Base-by-base conservation (phyloP, 1,140 invertebrate species). In the Drosophila simulans region DNA sequence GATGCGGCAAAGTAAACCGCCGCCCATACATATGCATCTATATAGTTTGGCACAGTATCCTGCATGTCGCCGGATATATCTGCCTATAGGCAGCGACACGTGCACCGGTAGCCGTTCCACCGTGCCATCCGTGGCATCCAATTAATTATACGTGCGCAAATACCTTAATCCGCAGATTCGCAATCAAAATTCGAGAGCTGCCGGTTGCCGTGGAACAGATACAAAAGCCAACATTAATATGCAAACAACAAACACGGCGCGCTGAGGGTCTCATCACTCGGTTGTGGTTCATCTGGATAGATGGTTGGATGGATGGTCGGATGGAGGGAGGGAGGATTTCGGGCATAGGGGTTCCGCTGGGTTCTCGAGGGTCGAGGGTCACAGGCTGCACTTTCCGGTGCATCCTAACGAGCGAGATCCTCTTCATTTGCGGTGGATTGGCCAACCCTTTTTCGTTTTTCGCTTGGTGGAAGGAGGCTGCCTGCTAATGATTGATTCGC, bases 81-180 rank as follows among this genome's bases (percentile, higher is more conserved):
- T 46, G 51, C 22, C 48, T 34, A 51, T 51, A 17, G 57, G 57
- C 42, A 55, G 54, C 52, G 49, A 77, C 77, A 72, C 78, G 71
- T 74, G 80, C 74, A 75, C 56, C 64, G 62, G 81, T 81, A 74
- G 79, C 59, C 59, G n/a, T 8, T 15, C 39, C 39, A 1, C n/a
- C 39, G 39, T 17, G 48, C 17, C 45, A 48, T 15, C 15, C 54
- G 57, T 71, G 82, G 70, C 75, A 81, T 84, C 86, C 85, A 89
- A 89, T 89, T 89, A 89, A 89, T 89, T 89, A 89, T 89, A 89
- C 85, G 84, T 89, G 84, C 85, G 85, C 84, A 89, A 89, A 89
- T 89, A 89, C 84, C 84, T 90, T 90, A 89, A 89, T 89, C 84
- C 84, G 73, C 65, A 63, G 77, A 89, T 89, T 89, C 84, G 86